phyloP scores from a whole-genome alignment of 2,113 vertebrate species.

The Hemiscyllium ocellatum region DNA sequence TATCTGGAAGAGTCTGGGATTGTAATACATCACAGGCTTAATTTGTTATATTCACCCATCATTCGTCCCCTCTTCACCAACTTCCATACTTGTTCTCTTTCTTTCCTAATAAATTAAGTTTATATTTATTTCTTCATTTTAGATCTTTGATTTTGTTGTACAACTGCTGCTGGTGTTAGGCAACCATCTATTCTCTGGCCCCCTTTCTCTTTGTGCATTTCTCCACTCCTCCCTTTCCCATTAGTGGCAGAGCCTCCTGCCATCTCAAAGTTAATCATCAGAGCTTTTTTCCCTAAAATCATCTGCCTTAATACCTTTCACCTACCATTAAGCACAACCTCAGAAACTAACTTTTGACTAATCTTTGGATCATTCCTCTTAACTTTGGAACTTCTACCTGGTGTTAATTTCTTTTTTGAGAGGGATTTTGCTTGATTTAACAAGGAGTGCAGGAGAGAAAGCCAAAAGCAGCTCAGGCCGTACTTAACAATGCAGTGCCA shows the following conservation, averaged over 20 bases:
- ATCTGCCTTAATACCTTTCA: background rate
- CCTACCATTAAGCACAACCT: background rate
- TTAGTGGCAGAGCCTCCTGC: background rate
- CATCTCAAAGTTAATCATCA: background rate
- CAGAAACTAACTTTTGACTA: background rate
- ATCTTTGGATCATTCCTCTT: background rate
- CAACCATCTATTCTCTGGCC: background rate
- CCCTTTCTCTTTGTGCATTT: background rate
- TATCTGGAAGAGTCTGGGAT: no score
- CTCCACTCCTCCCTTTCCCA: background rate
- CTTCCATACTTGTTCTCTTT: background rate
- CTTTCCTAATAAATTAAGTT: background rate
- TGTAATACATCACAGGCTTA: no score
- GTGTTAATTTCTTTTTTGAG: background rate
- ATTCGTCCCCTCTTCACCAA: background rate
- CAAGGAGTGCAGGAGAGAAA: no score
- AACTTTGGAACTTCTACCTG: no score
- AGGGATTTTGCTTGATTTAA: background rate
- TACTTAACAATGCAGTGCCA: no score
- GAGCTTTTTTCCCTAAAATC: background rate
- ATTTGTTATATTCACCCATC: background rate
- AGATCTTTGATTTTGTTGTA: background rate
- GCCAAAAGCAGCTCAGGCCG: no score
- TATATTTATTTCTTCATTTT: background rate
- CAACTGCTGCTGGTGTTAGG: background rate